phyloP scores from a whole-genome alignment of 2,113 vertebrate genomes.

The Pelvicachromis taeniatus region DNA sequence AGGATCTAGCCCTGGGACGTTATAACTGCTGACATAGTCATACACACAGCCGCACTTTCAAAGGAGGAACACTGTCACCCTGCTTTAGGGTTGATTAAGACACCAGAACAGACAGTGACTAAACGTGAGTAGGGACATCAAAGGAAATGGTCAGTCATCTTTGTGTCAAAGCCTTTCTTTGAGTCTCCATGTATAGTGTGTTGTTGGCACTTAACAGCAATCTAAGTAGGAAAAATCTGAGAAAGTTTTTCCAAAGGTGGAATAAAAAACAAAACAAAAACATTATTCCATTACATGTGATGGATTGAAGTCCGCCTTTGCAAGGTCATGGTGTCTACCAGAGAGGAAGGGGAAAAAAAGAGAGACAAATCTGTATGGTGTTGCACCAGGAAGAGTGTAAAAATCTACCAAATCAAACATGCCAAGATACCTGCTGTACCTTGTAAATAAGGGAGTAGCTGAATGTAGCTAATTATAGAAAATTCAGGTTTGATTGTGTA shows the following conservation, averaged over 20 bases:
- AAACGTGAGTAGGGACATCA: constrained; percentile 52
- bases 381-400: neutral
- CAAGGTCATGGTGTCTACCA: neutral
- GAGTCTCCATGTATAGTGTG: neutral
- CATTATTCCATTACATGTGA: neutral
- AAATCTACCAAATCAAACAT: neutral
- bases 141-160: constrained; percentile 30
- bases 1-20: constrained; percentile 18
- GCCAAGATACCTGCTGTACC: neutral
- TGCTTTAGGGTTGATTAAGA: constrained; percentile 42
- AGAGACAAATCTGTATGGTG: neutral
- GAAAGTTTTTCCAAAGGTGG: neutral
- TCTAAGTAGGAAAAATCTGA: neutral
- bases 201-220: neutral
- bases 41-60: constrained; percentile 16
- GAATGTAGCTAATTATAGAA: neutral
- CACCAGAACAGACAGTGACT: constrained; percentile 47
- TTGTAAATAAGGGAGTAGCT: neutral
- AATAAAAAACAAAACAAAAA: neutral
- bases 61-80: constrained; percentile 32
- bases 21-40: constrained; percentile 32
- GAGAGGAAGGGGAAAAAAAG: neutral
- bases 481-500: neutral
- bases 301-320: neutral
- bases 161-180: constrained; percentile 31